Conservation (phyloP, 2,113 vertebrate genomes). For the Neolamprologus longior region DNA sequence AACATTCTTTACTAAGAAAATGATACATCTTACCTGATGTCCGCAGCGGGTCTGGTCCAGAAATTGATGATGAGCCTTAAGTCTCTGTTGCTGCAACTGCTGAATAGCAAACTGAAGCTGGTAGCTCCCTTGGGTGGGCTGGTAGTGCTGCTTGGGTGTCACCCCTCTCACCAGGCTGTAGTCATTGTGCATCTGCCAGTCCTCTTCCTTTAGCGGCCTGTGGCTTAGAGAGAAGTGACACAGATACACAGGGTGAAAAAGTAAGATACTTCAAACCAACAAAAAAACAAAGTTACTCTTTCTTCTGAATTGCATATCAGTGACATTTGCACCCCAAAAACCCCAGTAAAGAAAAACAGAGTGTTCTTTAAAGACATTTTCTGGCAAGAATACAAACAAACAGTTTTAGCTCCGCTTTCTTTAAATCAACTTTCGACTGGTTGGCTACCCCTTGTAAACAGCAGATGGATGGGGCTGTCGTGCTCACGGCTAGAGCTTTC, state of each 20-base stretch:
- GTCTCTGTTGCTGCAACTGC: conserved; percentile 85
- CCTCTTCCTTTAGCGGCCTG: conserved; percentile 60
- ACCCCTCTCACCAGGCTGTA: conserved; percentile 54
- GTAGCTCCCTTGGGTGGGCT: conserved; percentile 68
- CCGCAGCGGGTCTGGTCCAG: conserved; percentile 76
- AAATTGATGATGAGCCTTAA: conserved; percentile 72
- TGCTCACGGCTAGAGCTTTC: neutral
- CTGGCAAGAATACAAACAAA: neutral
- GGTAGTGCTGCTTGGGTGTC: conserved; percentile 58
- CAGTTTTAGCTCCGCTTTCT: neutral
- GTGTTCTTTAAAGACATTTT: neutral
- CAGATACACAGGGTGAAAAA: neutral
- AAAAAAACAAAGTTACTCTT: neutral
- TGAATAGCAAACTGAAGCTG: conserved; percentile 85
- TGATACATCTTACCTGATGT: conserved; percentile 71
- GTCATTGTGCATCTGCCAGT: conserved; percentile 64
- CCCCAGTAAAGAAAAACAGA: neutral
- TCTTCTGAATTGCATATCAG: neutral
- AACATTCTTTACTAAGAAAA: neutral
- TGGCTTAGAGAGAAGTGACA: neutral
- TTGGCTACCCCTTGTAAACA: neutral
- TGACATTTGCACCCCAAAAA: neutral
- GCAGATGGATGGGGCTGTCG: neutral
- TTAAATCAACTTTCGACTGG: neutral
- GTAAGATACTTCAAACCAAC: neutral